Evolutionary conservation across 2,797 vertebrate species (phyloP).

Genomic region (Parauchenoglanis punctatus): DNA sequence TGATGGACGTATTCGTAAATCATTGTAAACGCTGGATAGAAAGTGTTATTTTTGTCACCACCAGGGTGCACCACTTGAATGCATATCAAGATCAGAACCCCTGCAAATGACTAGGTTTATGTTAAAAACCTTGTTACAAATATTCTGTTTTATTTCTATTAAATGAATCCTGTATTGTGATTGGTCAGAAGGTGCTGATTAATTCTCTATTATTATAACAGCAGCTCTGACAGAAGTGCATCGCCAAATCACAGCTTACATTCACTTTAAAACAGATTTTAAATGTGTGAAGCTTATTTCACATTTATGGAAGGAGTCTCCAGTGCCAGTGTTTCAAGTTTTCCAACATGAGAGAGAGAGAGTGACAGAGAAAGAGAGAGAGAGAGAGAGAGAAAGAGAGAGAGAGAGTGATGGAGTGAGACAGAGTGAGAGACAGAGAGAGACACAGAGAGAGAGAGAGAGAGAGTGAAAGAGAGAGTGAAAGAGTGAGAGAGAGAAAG

Average conservation of each 20-base stretch:
- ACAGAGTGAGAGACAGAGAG: neutral
- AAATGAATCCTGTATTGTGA: neutral
- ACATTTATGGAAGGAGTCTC: neutral
- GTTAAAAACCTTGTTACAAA: neutral
- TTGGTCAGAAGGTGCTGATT: neutral
- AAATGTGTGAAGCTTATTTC: neutral
- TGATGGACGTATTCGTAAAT: too few species aligned
- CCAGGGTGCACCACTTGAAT: slow-evolving; percentile 30
- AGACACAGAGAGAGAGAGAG: too few species aligned
- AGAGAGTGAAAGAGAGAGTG: too few species aligned
- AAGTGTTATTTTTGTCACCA: slow-evolving; percentile 10
- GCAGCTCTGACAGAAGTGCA: neutral
- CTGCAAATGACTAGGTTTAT: neutral
- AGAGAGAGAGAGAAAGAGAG: neutral
- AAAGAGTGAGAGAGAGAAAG: too few species aligned
- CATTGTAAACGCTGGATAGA: neutral
- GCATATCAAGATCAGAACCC: neutral
- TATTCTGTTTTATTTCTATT: neutral
- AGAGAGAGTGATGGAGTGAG: neutral
- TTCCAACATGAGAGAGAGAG: too few species aligned
- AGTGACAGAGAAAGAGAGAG: neutral
- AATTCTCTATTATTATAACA: neutral
- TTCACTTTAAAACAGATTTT: neutral
- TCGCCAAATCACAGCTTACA: neutral
- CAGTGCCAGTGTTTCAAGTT: neutral